Conservation (phyloP, 30 jellyfish, hydroid and myxozoan genomes). For the Chrysaora quinquecirrha region DNA sequence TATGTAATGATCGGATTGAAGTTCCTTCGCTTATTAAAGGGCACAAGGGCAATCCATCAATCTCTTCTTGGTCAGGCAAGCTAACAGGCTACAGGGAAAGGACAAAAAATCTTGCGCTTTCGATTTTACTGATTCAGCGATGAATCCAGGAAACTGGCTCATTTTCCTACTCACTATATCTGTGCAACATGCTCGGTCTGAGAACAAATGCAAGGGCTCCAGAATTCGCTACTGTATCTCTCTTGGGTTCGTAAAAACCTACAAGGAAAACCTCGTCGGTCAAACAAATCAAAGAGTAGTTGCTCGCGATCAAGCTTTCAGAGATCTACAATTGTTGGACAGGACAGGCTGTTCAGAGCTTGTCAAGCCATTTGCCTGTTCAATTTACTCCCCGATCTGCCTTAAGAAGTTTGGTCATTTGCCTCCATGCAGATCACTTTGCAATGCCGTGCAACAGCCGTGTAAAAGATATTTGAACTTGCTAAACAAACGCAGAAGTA, state of each 20-base stretch:
- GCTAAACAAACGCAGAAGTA: not conserved
- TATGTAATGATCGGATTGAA: too few relatives aligned
- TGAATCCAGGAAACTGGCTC: too few relatives aligned
- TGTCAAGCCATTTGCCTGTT: slow-evolving; percentile 4
- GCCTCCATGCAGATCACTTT: slow-evolving; percentile 29
- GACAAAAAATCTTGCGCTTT: too few relatives aligned
- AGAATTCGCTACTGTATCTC: not conserved
- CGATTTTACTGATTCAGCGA: too few relatives aligned
- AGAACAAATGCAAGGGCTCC: not conserved
- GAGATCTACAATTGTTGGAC: not conserved
- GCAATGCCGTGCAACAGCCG: not conserved
- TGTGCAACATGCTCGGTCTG: too few relatives aligned
- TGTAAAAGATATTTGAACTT: not conserved
- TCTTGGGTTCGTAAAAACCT: not conserved
- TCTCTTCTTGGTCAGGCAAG: too few relatives aligned
- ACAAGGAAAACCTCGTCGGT: not conserved
- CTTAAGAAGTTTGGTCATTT: not conserved
- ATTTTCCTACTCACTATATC: too few relatives aligned
- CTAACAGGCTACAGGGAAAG: too few relatives aligned
- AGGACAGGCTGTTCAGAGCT: slow-evolving; percentile 15
- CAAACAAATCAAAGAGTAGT: not conserved
- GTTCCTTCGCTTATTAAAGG: too few relatives aligned
- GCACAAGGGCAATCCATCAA: too few relatives aligned
- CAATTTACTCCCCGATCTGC: not conserved
- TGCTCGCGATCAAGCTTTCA: not conserved